Evolutionary conservation across 2,888 invertebrate species (phyloP).

Genomic region (Thyatira batis): DNA sequence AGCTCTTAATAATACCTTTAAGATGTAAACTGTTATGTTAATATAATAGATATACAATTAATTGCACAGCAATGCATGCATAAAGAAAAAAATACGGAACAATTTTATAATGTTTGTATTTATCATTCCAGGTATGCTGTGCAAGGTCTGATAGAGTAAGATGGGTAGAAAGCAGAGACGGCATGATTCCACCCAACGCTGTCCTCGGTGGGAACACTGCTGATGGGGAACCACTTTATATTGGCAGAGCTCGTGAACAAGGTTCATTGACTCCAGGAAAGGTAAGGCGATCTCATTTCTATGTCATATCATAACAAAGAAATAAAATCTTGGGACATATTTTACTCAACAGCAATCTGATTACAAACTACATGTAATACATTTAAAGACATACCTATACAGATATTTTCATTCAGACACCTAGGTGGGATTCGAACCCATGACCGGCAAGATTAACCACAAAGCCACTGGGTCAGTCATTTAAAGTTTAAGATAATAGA

Average conservation of each 20-base stretch:
- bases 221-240: constrained; percentile 73
- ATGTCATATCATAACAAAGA: background rate
- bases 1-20: no score
- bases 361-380: no score
- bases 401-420: no score
- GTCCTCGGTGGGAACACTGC: constrained; percentile 74
- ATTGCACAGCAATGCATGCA: background rate
- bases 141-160: constrained; percentile 59
- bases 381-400: no score
- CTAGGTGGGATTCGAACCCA: no score
- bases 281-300: constrained; percentile 41
- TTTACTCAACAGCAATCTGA: no score
- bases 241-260: constrained; percentile 80
- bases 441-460: no score
- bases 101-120: background rate
- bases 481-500: no score
- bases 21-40: no score
- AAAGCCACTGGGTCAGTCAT: no score
- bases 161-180: constrained; percentile 74
- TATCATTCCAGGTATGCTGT: constrained; percentile 59
- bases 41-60: no score
- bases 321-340: no score
- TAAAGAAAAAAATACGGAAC: constrained; percentile 6
- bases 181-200: constrained; percentile 74
- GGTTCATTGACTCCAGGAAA: constrained; percentile 83